Percentiles rank a stretch among this genome's conserved stretches.
Evolutionary conservation across 1,140 invertebrate species (phyloP).

Genomic region (Bombus affinis): DNA sequence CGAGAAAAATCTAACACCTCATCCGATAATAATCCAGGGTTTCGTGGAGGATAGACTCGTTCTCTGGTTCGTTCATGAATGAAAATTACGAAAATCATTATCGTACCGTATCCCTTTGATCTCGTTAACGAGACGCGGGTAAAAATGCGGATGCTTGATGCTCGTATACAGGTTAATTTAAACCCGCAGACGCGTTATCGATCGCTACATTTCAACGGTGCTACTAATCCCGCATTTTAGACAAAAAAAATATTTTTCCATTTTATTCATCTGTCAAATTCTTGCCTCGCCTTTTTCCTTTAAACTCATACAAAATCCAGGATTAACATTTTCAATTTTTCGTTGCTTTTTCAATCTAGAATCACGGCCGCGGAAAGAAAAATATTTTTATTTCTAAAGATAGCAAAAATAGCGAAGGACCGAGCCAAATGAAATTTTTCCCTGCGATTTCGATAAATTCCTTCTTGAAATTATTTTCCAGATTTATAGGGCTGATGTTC

Average conservation of each 20-base stretch:
- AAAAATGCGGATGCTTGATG: conserved; percentile 3
- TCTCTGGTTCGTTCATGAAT: not conserved
- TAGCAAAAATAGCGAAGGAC: not conserved
- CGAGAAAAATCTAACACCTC: not conserved
- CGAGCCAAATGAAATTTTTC: not conserved
- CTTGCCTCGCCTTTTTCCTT: not conserved
- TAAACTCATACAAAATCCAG: not conserved
- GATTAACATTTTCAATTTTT: not conserved
- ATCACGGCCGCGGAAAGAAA: not conserved
- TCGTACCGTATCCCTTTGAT: conserved; percentile 6
- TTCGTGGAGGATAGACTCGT: too few species aligned
- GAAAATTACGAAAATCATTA: conserved; percentile 41
- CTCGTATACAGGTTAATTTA: not conserved
- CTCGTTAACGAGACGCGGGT: conserved; percentile 22
- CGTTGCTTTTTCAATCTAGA: not conserved
- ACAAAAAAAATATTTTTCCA: not conserved
- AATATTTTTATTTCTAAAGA: not conserved
- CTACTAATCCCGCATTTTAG: not conserved
- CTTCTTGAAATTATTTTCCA: too few species aligned
- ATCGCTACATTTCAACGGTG: not conserved
- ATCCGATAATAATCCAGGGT: not conserved
- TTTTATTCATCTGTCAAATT: not conserved
- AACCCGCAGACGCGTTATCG: conserved; percentile 2
- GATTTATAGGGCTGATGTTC: too few species aligned
- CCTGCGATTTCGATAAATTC: not conserved